Evolutionary conservation across 2,113 vertebrate genomes (phyloP).

Genomic region (Amphilophus citrinellus): DNA sequence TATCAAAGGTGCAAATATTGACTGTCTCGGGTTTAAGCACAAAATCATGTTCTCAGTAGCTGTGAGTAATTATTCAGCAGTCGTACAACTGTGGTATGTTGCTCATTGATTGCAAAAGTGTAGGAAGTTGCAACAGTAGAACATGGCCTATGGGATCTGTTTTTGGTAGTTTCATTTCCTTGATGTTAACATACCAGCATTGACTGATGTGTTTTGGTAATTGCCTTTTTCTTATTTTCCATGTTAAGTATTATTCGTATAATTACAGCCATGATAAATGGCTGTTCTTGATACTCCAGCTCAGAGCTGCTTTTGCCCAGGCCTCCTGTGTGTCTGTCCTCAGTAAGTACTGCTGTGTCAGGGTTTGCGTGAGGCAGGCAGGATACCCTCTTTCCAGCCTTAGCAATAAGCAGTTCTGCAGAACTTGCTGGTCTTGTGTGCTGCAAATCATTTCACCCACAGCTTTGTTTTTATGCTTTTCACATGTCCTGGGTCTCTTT

Average conservation of each 20-base stretch:
- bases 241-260: background rate
- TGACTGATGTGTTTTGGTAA: background rate
- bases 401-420: slow-evolving; percentile 26
- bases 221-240: background rate
- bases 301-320: slow-evolving; percentile 3
- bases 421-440: background rate
- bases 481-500: background rate
- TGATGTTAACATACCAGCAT: background rate
- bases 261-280: background rate
- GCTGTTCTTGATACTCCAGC: background rate
- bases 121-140: slow-evolving; percentile 61
- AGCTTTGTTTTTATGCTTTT: slow-evolving; percentile 19
- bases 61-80: background rate
- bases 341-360: slow-evolving; percentile 52
- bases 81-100: slow-evolving; percentile 7
- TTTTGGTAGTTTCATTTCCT: slow-evolving; percentile 70
- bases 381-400: slow-evolving; percentile 37
- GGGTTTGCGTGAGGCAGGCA: slow-evolving; percentile 44
- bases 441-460: slow-evolving; percentile 24
- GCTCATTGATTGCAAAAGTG: slow-evolving; percentile 34
- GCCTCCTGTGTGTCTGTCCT: background rate
- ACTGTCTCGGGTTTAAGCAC: background rate
- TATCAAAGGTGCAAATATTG: background rate
- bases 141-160: slow-evolving; percentile 8
- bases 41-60: background rate